Percentiles rank a stretch among this genome's conserved stretches.
Conservation (phyloP, 2,888 invertebrate genomes). For the Cyclophora albipunctata region DNA sequence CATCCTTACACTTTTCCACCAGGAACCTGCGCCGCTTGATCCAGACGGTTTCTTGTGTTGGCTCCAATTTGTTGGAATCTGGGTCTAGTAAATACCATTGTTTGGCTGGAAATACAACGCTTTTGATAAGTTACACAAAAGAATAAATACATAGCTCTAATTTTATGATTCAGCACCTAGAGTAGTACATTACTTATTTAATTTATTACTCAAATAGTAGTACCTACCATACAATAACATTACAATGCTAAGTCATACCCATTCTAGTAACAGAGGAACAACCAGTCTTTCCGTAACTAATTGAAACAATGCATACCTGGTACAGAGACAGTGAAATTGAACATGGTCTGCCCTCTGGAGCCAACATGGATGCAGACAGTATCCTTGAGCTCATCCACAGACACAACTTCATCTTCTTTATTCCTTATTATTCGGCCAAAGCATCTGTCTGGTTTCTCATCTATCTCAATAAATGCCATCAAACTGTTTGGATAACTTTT, state of each 20-base stretch:
- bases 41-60: conserved; percentile 63
- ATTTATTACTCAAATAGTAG: no score
- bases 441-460: conserved; percentile 38
- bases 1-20: conserved; percentile 94
- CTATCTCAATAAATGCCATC: conserved; percentile 43
- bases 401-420: conserved; percentile 23
- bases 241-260: no score
- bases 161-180: background rate
- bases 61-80: conserved; percentile 47
- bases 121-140: background rate
- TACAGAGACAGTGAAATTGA: conserved; percentile 76
- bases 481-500: conserved; percentile 43
- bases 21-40: conserved; percentile 88
- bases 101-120: conserved; percentile 41
- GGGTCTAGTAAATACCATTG: conserved; percentile 77
- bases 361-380: conserved; percentile 81
- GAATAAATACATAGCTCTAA: background rate
- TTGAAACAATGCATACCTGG: conserved; percentile 39
- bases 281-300: no score
- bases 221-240: no score
- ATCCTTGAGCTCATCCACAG: conserved; percentile 53
- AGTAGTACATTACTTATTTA: background rate
- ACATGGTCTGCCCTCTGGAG: conserved; percentile 76
- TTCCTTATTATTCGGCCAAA: conserved; percentile 47
- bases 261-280: no score